Conservation (phyloP, 92 coral and sea anemone species). For the Zoanthus sansibaricus region DNA sequence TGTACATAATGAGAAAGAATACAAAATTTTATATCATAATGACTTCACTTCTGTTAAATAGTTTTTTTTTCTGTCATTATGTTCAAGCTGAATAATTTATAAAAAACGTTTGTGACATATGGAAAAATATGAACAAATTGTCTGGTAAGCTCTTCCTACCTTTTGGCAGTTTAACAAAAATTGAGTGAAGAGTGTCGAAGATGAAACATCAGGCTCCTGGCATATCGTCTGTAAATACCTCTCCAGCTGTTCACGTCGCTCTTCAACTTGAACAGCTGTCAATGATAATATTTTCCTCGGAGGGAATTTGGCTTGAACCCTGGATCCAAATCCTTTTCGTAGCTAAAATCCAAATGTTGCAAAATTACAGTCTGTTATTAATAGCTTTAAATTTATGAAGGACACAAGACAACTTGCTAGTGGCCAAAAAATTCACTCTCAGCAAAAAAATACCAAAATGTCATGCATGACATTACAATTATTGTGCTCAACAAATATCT, state of each 20-base stretch:
- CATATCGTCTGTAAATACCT: conserved; percentile 85
- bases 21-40: not conserved
- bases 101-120: no score
- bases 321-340: conserved; percentile 84
- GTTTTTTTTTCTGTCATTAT: no score
- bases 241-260: conserved; percentile 88
- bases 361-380: not conserved
- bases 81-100: no score
- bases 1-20: no score
- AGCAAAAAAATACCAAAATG: no score
- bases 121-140: no score
- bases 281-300: conserved; percentile 82
- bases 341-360: conserved; percentile 57
- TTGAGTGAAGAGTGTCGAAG: conserved; percentile 65
- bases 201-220: conserved; percentile 80
- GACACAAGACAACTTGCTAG: not conserved
- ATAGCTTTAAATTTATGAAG: not conserved
- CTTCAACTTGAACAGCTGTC: conserved; percentile 86
- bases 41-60: not conserved
- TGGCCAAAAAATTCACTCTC: no score
- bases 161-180: conserved; percentile 92
- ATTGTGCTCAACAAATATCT: no score
- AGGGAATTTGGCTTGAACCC: conserved; percentile 81
- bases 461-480: no score
- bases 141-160: conserved; percentile 44